Evolutionary conservation across 1,140 invertebrate genomes (phyloP), one percentile per base, ranked within the genome.

Genomic region (Octopus sinensis): DNA sequence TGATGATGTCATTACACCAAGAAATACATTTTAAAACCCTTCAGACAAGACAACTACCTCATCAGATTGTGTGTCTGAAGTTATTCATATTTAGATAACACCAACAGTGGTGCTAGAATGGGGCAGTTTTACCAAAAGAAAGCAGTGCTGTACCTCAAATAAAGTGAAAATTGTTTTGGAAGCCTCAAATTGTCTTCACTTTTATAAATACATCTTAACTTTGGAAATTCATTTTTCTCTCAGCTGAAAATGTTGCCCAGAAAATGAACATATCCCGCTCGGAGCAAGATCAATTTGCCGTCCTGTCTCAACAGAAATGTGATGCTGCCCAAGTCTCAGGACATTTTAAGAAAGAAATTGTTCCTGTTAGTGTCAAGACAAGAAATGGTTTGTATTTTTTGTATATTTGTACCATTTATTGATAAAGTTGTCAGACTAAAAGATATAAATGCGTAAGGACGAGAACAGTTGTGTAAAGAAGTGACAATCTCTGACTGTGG

Each of bases 241-340:
- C 85, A 91, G 91, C 94, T 84, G 96, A 97, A 91, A 96, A 96
- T 91, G 90, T 97, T 62, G 94, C 94, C 0, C 93, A 94, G 85
- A 89, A 93, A 80, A 96, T 92, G 89, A 90, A 91, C 7, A 92
- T 97, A 75, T 92, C 92, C 30, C 92, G 95, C 85, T 91, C 94
- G 88, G 93, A 94, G 43, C 96, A 97, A 91, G 96, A 97, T 87
- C 86, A 91, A 56, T 95, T 93, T 91, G 94, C 96, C 0, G 86
- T 92, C 0, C 86, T 91, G 78, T 96, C 95, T n/a, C 95, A 97
- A 88, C 90, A 92, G 79, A 94, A 93, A 88, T 92, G 93, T 76
- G 93, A 93, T 84, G 84, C 83, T 54, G 95, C 96, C 1, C 92
- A 94, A 83, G 91, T 92, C 80, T 90, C 90, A 80, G 94, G 94